phyloP scores from a whole-genome alignment of 2,888 invertebrate genomes.

The Drosophila rubida region DNA sequence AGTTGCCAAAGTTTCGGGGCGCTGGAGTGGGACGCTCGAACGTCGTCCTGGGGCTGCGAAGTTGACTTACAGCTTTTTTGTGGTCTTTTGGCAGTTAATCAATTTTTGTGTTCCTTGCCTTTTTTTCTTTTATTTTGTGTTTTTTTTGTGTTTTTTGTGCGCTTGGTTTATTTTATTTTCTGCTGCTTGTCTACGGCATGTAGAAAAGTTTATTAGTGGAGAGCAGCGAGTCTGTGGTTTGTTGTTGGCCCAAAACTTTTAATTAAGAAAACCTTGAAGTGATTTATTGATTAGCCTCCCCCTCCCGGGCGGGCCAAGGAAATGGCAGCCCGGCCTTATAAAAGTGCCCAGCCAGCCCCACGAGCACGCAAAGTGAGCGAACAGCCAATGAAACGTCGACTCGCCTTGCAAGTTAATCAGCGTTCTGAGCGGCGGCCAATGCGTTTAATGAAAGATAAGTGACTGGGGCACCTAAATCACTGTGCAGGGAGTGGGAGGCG shows the following conservation, averaged over 20 bases:
- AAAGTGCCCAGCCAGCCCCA: slow-evolving; percentile 5
- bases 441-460: slow-evolving; percentile 58
- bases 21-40: slow-evolving; percentile 51
- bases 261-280: slow-evolving; percentile 84
- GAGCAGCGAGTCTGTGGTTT: slow-evolving; percentile 50
- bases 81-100: slow-evolving; percentile 73
- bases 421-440: slow-evolving; percentile 47
- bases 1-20: slow-evolving; percentile 61
- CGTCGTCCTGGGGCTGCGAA: slow-evolving; percentile 27
- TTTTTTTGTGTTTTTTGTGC: slow-evolving; percentile 49
- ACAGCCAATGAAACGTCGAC: slow-evolving; percentile 58
- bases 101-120: slow-evolving; percentile 64
- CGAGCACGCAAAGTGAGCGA: slow-evolving; percentile 2
- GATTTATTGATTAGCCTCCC: slow-evolving; percentile 82
- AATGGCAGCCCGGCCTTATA: neutral
- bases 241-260: slow-evolving; percentile 79
- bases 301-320: too few relatives aligned
- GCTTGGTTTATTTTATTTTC: neutral
- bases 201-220: slow-evolving; percentile 66
- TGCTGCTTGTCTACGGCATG: slow-evolving; percentile 35
- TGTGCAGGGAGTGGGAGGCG: neutral
- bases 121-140: slow-evolving; percentile 11
- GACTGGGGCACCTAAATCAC: slow-evolving; percentile 18
- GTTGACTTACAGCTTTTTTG: slow-evolving; percentile 58
- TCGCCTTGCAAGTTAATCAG: slow-evolving; percentile 62